A percentile compares a stretch with the other conserved stretches of the same genome.
These are phyloP conservation scores for Pseudochirops corinnae DNA, from an alignment of 2,797 vertebrate species.

Conservation along the genomic window DNA sequence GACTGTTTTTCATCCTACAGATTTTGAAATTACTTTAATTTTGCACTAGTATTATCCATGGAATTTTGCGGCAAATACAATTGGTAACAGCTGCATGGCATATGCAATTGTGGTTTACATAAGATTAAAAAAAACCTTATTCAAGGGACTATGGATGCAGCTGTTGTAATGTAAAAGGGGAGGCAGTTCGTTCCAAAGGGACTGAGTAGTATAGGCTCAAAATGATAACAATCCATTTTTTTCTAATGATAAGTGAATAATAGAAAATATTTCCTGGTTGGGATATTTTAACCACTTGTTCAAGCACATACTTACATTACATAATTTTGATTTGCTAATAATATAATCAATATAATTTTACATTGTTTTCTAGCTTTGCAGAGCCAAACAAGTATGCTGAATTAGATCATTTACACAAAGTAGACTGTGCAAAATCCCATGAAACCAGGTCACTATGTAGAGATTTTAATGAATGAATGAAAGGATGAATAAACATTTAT, in stretches of 20 bases:
- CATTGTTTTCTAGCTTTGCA: conserved; percentile 25
- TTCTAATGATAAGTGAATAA: conserved; percentile 21
- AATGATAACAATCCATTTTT: conserved; percentile 14
- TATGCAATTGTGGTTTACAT: background rate
- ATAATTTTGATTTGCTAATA: conserved; percentile 1
- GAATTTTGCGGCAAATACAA: conserved; percentile 12
- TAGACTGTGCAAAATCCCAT: background rate
- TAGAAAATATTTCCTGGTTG: conserved; percentile 13
- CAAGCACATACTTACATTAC: conserved; percentile 16
- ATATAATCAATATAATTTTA: conserved; percentile 48
- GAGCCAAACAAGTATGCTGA: background rate
- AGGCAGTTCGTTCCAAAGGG: conserved; percentile 4
- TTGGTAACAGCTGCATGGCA: conserved; percentile 5
- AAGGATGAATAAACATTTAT: background rate
- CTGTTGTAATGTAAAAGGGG: background rate
- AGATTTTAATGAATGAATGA: background rate
- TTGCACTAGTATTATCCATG: background rate
- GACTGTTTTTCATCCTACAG: background rate
- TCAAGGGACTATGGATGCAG: conserved; percentile 2
- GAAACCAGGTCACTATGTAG: conserved; percentile 25
- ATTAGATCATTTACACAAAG: conserved; percentile 12
- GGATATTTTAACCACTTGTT: background rate
- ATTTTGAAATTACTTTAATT: conserved; percentile 34
- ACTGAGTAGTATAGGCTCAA: background rate
- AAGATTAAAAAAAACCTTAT: background rate